Evolutionary conservation across 35 echinoderm and acorn worm species (phyloP).

Genomic region (Amphiura filiformis): DNA sequence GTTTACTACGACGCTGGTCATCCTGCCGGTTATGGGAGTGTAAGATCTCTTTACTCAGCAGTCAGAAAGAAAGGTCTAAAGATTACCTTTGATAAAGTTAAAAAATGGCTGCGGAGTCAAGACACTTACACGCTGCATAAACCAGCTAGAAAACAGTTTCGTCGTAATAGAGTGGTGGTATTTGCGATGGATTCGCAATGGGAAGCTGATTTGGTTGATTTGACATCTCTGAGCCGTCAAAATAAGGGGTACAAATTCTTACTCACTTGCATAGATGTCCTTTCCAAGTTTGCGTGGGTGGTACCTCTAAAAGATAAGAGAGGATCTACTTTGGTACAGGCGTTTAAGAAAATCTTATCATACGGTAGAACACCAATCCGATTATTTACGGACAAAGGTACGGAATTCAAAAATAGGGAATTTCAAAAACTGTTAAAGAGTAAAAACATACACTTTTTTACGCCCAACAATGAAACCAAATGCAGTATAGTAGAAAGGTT

Average conservation of each 20-base stretch:
- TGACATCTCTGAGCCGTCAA: background rate
- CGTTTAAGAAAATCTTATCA: constrained; percentile 48
- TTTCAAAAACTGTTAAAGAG: constrained; percentile 51
- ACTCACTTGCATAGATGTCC: constrained; percentile 47
- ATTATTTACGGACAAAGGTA: constrained; percentile 51
- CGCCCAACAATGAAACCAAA: constrained; percentile 77
- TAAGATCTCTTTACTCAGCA: constrained; percentile 22
- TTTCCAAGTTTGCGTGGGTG: constrained; percentile 76
- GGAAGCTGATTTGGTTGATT: constrained; percentile 59
- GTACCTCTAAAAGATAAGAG: constrained; percentile 56
- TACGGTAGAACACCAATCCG: constrained; percentile 7
- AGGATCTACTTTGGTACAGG: background rate
- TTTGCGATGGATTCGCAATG: constrained; percentile 43
- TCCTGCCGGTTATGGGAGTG: constrained; percentile 41
- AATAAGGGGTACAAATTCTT: constrained; percentile 48
- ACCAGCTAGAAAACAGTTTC: constrained; percentile 40
- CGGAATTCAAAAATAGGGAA: constrained; percentile 40
- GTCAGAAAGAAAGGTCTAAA: background rate
- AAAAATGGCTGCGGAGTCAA: constrained; percentile 26
- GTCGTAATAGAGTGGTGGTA: constrained; percentile 56
- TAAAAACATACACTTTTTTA: constrained; percentile 58
- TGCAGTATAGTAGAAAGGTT: constrained; percentile 63
- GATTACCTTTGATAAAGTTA: background rate
- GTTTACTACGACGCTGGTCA: constrained; percentile 37
- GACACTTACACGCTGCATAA: constrained; percentile 54